These are phyloP conservation scores for Tauraco hartlaubi DNA, from an alignment of 2,797 vertebrate genomes.

Conservation along the genomic window DNA sequence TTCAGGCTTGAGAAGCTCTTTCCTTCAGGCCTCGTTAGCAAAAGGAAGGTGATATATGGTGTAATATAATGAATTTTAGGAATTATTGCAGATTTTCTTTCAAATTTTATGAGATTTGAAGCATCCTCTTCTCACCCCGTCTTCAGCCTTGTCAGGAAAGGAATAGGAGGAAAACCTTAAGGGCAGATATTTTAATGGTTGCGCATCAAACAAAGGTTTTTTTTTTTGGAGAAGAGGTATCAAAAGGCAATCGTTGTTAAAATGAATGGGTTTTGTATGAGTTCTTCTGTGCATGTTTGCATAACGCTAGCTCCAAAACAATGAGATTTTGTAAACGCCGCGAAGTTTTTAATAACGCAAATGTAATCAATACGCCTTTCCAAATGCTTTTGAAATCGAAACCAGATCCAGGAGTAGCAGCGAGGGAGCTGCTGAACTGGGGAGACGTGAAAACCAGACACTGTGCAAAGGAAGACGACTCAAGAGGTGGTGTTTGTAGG, in stretches of 20 bases:
- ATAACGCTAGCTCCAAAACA: neutral
- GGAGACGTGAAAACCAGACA: neutral
- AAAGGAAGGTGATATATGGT: neutral
- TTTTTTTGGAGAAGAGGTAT: neutral
- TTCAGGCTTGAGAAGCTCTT: neutral
- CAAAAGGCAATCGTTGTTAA: neutral
- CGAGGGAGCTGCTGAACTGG: neutral
- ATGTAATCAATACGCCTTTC: neutral
- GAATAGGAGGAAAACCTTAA: neutral
- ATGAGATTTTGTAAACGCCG: neutral
- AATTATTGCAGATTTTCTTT: neutral
- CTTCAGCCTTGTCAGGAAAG: neutral
- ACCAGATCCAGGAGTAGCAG: neutral
- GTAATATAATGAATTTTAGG: neutral
- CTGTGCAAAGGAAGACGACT: neutral
- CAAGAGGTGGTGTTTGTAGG: neutral
- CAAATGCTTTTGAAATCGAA: neutral
- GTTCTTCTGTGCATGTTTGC: neutral
- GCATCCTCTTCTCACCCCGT: neutral
- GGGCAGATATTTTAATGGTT: neutral
- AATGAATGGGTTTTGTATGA: rapidly evolving
- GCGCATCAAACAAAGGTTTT: neutral
- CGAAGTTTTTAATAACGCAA: neutral
- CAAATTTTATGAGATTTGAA: neutral
- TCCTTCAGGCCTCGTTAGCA: neutral